Conservation (phyloP, 2,113 vertebrate species). For the Tragelaphus buxtoni region DNA sequence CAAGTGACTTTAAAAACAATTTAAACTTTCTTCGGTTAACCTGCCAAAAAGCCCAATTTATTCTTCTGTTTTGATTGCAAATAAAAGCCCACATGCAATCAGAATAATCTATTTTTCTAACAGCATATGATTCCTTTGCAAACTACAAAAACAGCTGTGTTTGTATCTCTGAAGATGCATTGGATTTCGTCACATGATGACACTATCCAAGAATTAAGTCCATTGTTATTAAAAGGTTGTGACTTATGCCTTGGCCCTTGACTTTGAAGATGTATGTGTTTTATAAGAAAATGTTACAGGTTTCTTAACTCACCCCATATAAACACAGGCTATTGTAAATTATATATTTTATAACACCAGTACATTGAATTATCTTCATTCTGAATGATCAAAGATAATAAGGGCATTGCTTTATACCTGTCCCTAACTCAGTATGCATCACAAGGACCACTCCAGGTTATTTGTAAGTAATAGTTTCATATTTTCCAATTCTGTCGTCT, state of each 20-base stretch:
- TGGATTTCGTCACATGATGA: background rate
- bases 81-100: slow-evolving; percentile 14
- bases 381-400: slow-evolving; percentile 60
- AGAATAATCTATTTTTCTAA: slow-evolving; percentile 53
- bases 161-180: slow-evolving; percentile 59
- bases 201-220: slow-evolving; percentile 3
- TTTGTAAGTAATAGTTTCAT: slow-evolving; percentile 57
- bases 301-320: background rate
- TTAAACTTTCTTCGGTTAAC: slow-evolving; percentile 47
- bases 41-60: slow-evolving; percentile 17
- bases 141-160: slow-evolving; percentile 68
- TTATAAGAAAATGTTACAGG: slow-evolving; percentile 1
- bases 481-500: slow-evolving; percentile 29
- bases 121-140: slow-evolving; percentile 40
- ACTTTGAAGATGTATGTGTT: slow-evolving; percentile 29
- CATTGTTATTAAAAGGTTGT: slow-evolving; percentile 57
- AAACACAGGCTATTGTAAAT: background rate
- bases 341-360: background rate
- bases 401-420: slow-evolving; percentile 35
- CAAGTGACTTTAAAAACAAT: slow-evolving; percentile 47
- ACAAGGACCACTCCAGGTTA: slow-evolving; percentile 61
- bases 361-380: slow-evolving; percentile 27
- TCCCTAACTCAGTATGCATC: slow-evolving; percentile 56
- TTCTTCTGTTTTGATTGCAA: slow-evolving; percentile 39
- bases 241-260: slow-evolving; percentile 59